Evolutionary conservation across 2,113 vertebrate genomes (phyloP).

Genomic region (Corydoras maculifer): DNA sequence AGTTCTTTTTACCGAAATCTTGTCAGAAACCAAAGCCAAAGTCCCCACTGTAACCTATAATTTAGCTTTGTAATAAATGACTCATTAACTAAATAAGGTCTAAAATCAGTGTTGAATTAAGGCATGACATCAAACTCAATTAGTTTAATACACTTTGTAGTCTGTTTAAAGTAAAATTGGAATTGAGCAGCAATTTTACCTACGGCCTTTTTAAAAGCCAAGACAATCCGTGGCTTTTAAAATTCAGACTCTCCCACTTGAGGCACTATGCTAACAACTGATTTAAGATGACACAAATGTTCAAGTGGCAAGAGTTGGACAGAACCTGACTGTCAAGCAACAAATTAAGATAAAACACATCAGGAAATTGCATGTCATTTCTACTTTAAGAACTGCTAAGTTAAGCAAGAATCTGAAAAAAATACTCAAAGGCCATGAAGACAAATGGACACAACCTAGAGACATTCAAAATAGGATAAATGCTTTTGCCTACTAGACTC

Average conservation of each 20-base stretch:
- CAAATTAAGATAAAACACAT: slow-evolving; percentile 31
- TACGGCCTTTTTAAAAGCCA: not conserved
- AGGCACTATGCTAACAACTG: slow-evolving; percentile 15
- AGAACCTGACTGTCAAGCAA: slow-evolving; percentile 18
- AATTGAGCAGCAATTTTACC: not conserved
- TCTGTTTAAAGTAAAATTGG: slow-evolving; percentile 27
- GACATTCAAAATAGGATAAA: slow-evolving; percentile 29
- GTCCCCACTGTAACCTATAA: not conserved
- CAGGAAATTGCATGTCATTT: not conserved
- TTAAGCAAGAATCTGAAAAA: slow-evolving; percentile 29
- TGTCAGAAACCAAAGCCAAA: not conserved
- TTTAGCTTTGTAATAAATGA: slow-evolving; percentile 5
- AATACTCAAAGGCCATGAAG: not conserved
- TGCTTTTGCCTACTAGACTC: slow-evolving; percentile 7
- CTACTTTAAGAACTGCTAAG: slow-evolving; percentile 14
- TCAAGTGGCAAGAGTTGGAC: slow-evolving; percentile 17
- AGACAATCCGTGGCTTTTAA: slow-evolving; percentile 17
- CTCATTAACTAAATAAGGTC: slow-evolving; percentile 15
- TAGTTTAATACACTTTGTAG: slow-evolving; percentile 26
- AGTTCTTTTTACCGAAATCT: slow-evolving; percentile 4
- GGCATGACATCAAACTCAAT: slow-evolving; percentile 24
- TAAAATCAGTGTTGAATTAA: slow-evolving; percentile 21
- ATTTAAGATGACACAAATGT: slow-evolving; percentile 18
- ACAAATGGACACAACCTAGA: slow-evolving; percentile 15
- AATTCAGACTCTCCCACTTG: slow-evolving; percentile 21